Evolutionary conservation across 23 tunicate genomes (phyloP), one percentile per base, ranked within the genome.

Genomic region (Styela clava): DNA sequence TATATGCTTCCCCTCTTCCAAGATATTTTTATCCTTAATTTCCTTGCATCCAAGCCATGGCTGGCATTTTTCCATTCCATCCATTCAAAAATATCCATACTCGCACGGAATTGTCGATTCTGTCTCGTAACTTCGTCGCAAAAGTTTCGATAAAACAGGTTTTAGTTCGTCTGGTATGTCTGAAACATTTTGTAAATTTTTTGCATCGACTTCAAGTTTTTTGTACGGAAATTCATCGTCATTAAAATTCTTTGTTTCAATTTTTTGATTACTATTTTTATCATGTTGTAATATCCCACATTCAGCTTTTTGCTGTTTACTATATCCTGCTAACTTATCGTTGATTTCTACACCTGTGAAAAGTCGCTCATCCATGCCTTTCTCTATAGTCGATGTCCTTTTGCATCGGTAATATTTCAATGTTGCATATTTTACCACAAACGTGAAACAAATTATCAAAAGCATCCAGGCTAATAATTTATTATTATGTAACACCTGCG

Each of bases 31-130:
- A 32, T 67, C 68, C 2, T 78, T 34, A 16, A 91, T 91, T 33
- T 86, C 90, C n/a, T 82, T 44, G 33, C 97, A 91, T 0, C 61
- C 63, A 24, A 91, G 69, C 97, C 86, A 85, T 61, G 79, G 85
- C 29, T 34, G 2, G 61, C 97, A 91, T 12, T 77, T 61, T 20
- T 34, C 51, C 97, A 86, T 91, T 78, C 72, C 82, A 3, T 18
- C 64, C 61, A 82, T 44, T 64, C 68, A 68, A 35, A 81, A 91
- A 61, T 29, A 85, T 68, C 88, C 94, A 20, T 68, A 31, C 62
- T 84, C 34, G 36, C 88, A 84, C 30, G 69, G 35, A 9, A 33
- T 27, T 63, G 33, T 44, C 7, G 34, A 25, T 31, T 52, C 81
- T 27, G 35, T 56, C 25, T 37, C 61, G 29, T 21, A 76, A 52